Evolutionary conservation across 2,113 vertebrate species (phyloP).

Genomic region (Scalopus aquaticus): DNA sequence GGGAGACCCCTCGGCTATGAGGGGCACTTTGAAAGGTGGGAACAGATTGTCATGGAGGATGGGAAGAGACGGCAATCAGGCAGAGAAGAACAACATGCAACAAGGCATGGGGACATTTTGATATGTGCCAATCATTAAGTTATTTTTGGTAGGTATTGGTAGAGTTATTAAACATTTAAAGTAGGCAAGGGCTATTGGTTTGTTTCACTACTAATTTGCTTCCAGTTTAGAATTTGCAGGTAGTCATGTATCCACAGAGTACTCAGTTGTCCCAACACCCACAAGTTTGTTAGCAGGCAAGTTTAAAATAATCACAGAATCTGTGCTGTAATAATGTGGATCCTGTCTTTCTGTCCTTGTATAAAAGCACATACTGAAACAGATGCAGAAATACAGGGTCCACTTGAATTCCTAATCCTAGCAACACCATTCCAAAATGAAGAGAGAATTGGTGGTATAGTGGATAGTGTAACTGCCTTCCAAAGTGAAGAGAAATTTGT

Average conservation of each 20-base stretch:
- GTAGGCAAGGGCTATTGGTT: background rate
- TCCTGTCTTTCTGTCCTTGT: background rate
- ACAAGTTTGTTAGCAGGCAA: background rate
- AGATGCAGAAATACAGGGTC: background rate
- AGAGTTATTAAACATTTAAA: background rate
- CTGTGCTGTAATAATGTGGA: background rate
- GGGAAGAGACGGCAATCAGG: background rate
- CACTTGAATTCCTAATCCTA: background rate
- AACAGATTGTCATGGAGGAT: background rate
- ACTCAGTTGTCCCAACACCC: background rate
- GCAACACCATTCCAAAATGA: background rate
- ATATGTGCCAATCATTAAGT: background rate
- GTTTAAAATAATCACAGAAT: background rate
- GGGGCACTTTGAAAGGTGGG: background rate
- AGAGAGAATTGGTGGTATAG: background rate
- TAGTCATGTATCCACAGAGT: background rate
- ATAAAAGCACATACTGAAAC: background rate
- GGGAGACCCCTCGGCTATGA: background rate
- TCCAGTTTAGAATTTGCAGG: background rate
- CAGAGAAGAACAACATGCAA: background rate
- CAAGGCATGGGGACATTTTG: background rate
- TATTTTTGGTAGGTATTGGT: background rate
- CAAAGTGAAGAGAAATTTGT: background rate
- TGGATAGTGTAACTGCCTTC: too few relatives aligned
- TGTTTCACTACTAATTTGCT: background rate